Conservation (phyloP, 2,797 vertebrate genomes). For the Pseudochirops cupreus region DNA sequence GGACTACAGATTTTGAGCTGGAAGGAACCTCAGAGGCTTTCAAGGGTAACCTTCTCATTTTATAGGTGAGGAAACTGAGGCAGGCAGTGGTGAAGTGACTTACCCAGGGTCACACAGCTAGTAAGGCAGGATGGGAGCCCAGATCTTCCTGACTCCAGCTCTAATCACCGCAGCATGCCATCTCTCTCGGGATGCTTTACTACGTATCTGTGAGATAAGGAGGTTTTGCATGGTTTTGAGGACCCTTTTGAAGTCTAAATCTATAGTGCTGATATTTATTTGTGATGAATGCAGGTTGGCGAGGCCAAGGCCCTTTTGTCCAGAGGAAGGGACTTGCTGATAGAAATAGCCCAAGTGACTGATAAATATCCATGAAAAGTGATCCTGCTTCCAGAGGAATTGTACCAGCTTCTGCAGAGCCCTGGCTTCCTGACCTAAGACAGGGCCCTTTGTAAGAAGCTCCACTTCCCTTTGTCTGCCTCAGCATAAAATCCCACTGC, state of each 20-base stretch:
- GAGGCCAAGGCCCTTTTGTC: neutral
- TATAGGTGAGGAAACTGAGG: neutral
- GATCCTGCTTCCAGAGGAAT: neutral
- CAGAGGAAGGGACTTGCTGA: neutral
- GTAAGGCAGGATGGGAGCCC: neutral
- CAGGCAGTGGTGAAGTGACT: neutral
- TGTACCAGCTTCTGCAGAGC: neutral
- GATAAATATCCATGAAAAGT: neutral
- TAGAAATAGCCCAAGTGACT: neutral
- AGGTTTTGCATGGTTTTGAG: neutral
- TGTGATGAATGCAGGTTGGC: neutral
- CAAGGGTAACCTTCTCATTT: neutral
- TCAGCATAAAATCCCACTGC: neutral
- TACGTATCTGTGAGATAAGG: neutral
- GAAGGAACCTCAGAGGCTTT: neutral
- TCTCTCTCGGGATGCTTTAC: neutral
- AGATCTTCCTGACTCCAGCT: neutral
- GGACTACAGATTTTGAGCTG: neutral
- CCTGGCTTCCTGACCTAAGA: neutral
- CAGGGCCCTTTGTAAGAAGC: neutral
- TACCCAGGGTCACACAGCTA: neutral
- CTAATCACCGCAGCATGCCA: neutral
- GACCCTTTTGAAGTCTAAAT: neutral
- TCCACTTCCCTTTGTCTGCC: neutral
- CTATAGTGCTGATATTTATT: neutral